A percentile compares a stretch with the other conserved stretches of the same genome.
Conservation (phyloP, 2,797 vertebrate species). For the Chanos chanos region DNA sequence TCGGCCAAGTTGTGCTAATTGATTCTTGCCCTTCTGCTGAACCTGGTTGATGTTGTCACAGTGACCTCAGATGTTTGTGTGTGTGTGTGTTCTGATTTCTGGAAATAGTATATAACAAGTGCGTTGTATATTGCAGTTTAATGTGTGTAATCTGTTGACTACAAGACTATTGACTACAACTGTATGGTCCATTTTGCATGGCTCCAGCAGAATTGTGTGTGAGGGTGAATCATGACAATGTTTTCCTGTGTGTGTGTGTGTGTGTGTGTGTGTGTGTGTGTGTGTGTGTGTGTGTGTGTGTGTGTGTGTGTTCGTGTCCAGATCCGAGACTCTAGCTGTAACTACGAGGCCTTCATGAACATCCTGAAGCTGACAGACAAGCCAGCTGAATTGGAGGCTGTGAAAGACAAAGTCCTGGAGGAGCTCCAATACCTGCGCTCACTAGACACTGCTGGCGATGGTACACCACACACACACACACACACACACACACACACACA, state of each 20-base stretch:
- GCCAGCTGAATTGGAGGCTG: slow-evolving; percentile 89
- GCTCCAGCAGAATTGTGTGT: no score
- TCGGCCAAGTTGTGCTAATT: background rate
- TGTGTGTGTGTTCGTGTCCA: slow-evolving; percentile 54
- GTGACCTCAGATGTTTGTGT: background rate
- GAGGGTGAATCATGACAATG: background rate
- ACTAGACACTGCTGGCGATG: slow-evolving; percentile 94
- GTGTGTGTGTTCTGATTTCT: slow-evolving; percentile 6
- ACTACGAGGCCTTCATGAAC: slow-evolving; percentile 99
- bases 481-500: slow-evolving; percentile 13
- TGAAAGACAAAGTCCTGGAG: slow-evolving; percentile 94
- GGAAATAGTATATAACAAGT: no score
- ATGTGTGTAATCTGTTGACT: no score
- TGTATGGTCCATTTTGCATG: no score
- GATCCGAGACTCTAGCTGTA: slow-evolving; percentile 97
- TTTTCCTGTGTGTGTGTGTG: background rate
- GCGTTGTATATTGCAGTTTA: no score
- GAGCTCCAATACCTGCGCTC: slow-evolving; percentile 96
- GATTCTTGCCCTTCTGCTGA: background rate
- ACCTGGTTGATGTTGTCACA: background rate
- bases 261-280: slow-evolving; percentile 8
- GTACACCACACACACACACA: slow-evolving; percentile 64
- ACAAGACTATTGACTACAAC: no score
- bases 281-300: slow-evolving; percentile 22
- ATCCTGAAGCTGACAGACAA: slow-evolving; percentile 97